These are phyloP conservation scores for Paragorgia papillata DNA, from an alignment of 92 coral and sea anemone species.

Conservation along the genomic window DNA sequence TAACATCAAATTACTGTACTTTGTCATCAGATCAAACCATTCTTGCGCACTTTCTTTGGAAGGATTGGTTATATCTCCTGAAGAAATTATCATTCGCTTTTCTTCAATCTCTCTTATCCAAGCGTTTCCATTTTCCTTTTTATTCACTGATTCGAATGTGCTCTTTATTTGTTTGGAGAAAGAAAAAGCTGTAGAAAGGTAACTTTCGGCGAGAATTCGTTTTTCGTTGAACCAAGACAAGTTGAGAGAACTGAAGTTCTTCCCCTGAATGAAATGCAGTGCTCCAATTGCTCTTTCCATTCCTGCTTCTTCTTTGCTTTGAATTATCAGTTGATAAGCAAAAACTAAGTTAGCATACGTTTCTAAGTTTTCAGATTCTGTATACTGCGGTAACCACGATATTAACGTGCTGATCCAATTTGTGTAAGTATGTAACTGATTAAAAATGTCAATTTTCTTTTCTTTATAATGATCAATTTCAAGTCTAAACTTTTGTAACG, in stretches of 20 bases:
- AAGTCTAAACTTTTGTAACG: conserved; percentile 48
- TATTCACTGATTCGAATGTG: not conserved
- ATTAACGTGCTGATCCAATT: conserved; percentile 16
- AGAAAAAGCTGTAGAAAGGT: not conserved
- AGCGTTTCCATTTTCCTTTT: not conserved
- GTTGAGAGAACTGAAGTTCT: not conserved
- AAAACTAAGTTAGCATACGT: conserved; percentile 2
- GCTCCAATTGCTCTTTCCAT: conserved; percentile 39
- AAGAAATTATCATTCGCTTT: not conserved
- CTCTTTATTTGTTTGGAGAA: not conserved
- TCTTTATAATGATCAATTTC: conserved; percentile 19
- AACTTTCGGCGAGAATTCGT: conserved; percentile 8
- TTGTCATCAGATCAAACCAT: conserved; percentile 32
- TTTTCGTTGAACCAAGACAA: conserved; percentile 19
- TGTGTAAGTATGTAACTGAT: not conserved
- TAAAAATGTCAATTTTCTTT: not conserved
- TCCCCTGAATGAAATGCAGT: conserved; percentile 1
- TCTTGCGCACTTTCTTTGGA: not conserved
- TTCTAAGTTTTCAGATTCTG: conserved; percentile 14
- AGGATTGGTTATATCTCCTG: not conserved
- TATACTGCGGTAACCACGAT: not conserved
- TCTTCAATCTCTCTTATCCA: not conserved
- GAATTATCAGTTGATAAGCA: conserved; percentile 18
- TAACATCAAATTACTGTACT: conserved; percentile 5
- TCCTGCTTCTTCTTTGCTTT: conserved; percentile 37